Base-by-base conservation (phyloP, 2,113 vertebrate species). In the Eupsittula cactorum region DNA sequence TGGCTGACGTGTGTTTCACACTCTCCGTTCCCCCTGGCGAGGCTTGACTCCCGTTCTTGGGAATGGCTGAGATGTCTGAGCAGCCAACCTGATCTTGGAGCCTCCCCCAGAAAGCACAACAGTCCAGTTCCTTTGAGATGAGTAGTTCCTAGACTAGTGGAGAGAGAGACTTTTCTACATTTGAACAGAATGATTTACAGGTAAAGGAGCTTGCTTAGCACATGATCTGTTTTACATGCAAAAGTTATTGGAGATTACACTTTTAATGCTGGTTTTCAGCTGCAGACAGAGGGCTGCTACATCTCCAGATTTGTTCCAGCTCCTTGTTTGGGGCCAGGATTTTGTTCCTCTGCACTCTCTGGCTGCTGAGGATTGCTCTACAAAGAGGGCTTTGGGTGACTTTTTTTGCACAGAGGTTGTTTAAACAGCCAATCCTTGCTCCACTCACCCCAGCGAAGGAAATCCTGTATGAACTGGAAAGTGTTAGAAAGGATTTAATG, bases 401-500 rank as follows among this genome's bases (percentile, higher is more conserved):
- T 18, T 7, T 18, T 8, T 88, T 86, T 53, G 2, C 41, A 50
- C 35, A 53, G 63, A 86, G 68, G 53, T 95, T 90, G 81, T 90
- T 96, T 89, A 92, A 97, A 86, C 41, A 89, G 76, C 55, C 92
- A 93, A 23, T 92, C 60, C 52, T 86, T 11, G 10, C 69, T 83
- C 39, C 64, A 17, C 63, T 95, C 33, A 12, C 39, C 35, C 41
- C 3, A 2, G 75, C 0, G 15, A 94, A 97, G 92, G 91, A 97
- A 96, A 95, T 95, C 93, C 82, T 97, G 71, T 91, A 64, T 94
- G 93, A 96, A 94, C 97, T 97, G 68, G 88, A 91, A 93, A 98
- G 96, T 97, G 95, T 98, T 97, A 96, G 91, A 98, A 97, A 98
- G 95, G 97, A 96, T 98, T 98, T 98, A 97, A 95, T 92, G 93